Percentiles rank a stretch among this genome's conserved stretches.
These are phyloP conservation scores for Aphidoletes aphidimyza DNA, from an alignment of 2,888 invertebrate species.

Conservation along the genomic window DNA sequence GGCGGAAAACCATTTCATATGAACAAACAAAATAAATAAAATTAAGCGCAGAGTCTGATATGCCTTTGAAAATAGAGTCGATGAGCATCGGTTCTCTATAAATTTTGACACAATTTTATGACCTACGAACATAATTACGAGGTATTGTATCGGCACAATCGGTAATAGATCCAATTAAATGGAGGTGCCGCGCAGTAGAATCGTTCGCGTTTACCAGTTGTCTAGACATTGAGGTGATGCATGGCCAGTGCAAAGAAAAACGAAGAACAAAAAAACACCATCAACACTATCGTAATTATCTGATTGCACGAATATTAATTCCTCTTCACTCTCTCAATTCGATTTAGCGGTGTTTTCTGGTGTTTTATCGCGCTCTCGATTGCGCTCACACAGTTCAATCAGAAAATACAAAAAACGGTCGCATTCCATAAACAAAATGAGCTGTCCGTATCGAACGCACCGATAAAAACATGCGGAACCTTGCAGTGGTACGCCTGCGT, in stretches of 20 bases:
- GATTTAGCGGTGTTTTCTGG: not conserved
- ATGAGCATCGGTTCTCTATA: no score
- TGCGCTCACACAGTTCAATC: not conserved
- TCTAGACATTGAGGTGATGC: constrained; percentile 32
- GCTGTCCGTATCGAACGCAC: not conserved
- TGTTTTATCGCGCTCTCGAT: not conserved
- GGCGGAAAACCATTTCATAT: not conserved
- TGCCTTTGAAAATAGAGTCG: constrained; percentile 16
- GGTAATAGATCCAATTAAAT: constrained; percentile 21
- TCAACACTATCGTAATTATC: constrained; percentile 26
- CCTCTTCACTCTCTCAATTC: not conserved
- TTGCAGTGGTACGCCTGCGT: constrained; percentile 40
- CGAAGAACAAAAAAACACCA: not conserved
- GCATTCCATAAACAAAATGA: constrained; percentile 22
- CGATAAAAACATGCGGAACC: constrained; percentile 29
- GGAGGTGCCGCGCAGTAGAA: not conserved
- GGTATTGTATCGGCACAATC: not conserved
- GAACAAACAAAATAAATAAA: not conserved
- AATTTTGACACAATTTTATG: constrained; percentile 23
- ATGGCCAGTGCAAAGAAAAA: not conserved
- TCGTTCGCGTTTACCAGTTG: not conserved
- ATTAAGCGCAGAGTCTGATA: not conserved
- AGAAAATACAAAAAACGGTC: not conserved
- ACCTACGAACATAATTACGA: not conserved
- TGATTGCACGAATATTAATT: constrained; percentile 31